Percentiles rank a stretch among this genome's conserved stretches.
Evolutionary conservation across 2,888 invertebrate genomes (phyloP).

Genomic region (Melanchra persicariae): DNA sequence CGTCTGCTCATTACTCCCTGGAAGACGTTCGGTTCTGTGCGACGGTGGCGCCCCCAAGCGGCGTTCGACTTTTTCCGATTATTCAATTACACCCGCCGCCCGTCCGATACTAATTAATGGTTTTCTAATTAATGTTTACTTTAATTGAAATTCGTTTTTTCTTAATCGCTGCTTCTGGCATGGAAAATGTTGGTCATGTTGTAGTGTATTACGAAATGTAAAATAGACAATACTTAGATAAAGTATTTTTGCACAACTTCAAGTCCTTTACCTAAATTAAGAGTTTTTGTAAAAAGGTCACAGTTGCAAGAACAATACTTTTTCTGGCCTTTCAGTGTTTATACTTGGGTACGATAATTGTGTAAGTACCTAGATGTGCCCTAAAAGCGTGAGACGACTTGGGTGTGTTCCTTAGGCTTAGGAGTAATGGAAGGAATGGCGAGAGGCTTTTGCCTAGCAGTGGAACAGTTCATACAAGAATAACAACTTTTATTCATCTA

Average conservation of each 20-base stretch:
- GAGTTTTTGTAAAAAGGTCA: not conserved
- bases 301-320: constrained; percentile 23
- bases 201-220: not conserved
- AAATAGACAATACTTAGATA: not conserved
- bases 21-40: constrained; percentile 54
- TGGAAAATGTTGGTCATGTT: constrained; percentile 4
- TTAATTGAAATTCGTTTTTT: constrained; percentile 65
- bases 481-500: no score
- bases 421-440: no score
- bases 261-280: no score
- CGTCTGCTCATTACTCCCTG: constrained; percentile 60
- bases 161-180: constrained; percentile 15
- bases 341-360: no score
- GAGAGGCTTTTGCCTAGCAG: no score
- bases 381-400: no score
- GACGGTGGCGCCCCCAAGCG: constrained; percentile 40
- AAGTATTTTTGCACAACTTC: not conserved
- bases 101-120: constrained; percentile 62
- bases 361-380: no score
- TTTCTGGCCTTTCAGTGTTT: no score
- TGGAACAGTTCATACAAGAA: no score
- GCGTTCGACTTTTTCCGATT: constrained; percentile 67
- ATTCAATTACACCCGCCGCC: constrained; percentile 68
- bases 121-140: constrained; percentile 67
- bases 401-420: no score